A percentile compares a stretch with the other conserved stretches of the same genome.
phyloP scores from a whole-genome alignment of 2,888 invertebrate genomes.

The Lymantria dispar region DNA sequence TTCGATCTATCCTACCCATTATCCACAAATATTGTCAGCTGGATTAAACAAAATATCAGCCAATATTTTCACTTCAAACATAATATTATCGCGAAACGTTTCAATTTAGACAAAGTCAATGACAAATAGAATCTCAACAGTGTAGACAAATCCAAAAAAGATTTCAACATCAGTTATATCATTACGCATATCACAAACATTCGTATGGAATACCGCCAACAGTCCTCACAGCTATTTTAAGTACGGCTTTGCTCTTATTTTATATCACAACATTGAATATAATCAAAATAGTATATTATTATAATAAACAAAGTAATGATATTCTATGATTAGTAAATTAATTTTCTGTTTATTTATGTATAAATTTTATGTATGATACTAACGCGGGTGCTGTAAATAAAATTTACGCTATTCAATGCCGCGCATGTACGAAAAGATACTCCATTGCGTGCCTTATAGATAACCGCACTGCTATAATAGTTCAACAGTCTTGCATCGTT shows the following conservation, averaged over 20 bases:
- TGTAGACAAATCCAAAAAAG: conserved; percentile 13
- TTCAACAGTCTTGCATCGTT: too few species aligned
- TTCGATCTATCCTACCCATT: too few species aligned
- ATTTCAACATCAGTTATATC: conserved; percentile 18
- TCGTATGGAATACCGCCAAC: conserved; percentile 47
- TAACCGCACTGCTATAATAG: too few species aligned
- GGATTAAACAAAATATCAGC: background rate
- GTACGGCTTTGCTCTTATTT: conserved; percentile 40
- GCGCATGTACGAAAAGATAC: too few species aligned
- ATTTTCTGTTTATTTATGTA: too few species aligned
- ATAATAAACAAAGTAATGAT: background rate
- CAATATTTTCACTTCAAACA: background rate
- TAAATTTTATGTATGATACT: too few species aligned
- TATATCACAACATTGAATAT: conserved; percentile 34
- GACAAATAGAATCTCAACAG: background rate
- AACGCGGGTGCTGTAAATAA: too few species aligned
- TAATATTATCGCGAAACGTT: background rate
- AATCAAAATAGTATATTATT: conserved; percentile 1
- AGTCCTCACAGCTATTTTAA: conserved; percentile 40
- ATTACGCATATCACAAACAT: conserved; percentile 25
- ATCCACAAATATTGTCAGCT: too few species aligned
- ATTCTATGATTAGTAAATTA: too few species aligned
- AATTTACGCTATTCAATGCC: too few species aligned
- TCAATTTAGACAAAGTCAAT: background rate
- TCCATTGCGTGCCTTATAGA: too few species aligned